Base-by-base conservation (phyloP, 2,797 vertebrate species). In the Sebastes hubbsi region DNA sequence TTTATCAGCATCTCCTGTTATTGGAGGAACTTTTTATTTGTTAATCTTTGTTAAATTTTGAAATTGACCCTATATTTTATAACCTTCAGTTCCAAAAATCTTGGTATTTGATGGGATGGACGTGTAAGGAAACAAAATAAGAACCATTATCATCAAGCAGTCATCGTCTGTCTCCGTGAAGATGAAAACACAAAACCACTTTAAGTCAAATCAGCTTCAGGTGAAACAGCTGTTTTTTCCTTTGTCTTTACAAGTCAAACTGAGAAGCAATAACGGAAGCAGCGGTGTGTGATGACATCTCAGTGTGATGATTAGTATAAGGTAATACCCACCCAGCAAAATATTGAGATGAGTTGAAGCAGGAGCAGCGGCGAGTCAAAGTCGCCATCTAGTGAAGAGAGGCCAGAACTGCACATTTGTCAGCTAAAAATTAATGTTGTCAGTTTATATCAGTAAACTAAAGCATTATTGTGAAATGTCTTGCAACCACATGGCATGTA, bases 361-460 rank as follows among this genome's bases (percentile, higher is more conserved):
- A 22, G 13, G 9, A 20, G 30, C 16, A 24, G 4, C 2, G 8
- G 9, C 20, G 7, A 63, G 77, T 55, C 75, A 62, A 34, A 64
- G 81, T 66, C 22, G 69, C 89, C 91, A 88, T 88, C 91, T 92
- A 89, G 87, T 91, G 91, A 73, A 3, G 54, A n/a, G 2, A 68
- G 12, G 8, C 9, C 14, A 55, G 22, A 84, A 88, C 73, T 88
- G 80, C 88, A 87, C 8, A n/a, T 29, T 67, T 24, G 3, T 52
- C 27, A 29, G 22, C 2, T 10, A 22, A 10, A 38, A 32, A 52
- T 38, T 0, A 65, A 14, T 4, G 6, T 49, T 8, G 6, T 30
- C 30, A 14, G 49, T 34, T 32, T 22, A 36, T 30, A 36, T 18
- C 49, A 11, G 32, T 5, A 56, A 32, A 6, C 2, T 11, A 12